Evolutionary conservation across 2,113 vertebrate species (phyloP).

Genomic region (Octodon degus): DNA sequence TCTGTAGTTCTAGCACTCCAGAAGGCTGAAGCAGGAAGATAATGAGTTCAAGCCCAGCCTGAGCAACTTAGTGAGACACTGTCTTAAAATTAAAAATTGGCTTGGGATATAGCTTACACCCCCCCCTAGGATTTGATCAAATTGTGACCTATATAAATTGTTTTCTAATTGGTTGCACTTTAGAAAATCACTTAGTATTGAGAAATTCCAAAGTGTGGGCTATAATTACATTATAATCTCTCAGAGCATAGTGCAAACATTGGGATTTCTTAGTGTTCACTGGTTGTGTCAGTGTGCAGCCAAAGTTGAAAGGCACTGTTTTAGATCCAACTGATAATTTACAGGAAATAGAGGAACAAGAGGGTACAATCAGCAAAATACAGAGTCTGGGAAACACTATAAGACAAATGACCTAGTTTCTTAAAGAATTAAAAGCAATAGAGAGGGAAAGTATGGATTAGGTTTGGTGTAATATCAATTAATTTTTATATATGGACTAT

Average conservation of each 20-base stretch:
- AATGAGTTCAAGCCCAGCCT: neutral
- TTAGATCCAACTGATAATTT: constrained; percentile 20
- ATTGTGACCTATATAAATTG: neutral
- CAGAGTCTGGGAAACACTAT: neutral
- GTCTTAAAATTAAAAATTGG: neutral
- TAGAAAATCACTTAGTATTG: neutral
- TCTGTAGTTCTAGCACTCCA: neutral
- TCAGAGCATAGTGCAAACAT: neutral
- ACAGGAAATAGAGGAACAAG: neutral
- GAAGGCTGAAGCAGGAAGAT: neutral
- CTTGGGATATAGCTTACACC: neutral
- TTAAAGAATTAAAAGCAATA: constrained; percentile 31
- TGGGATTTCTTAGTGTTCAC: neutral
- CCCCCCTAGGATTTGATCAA: neutral
- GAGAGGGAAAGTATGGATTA: neutral
- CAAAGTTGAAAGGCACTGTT: neutral
- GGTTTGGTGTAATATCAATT: neutral
- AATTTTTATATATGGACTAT: neutral
- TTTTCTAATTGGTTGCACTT: neutral
- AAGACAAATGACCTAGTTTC: neutral
- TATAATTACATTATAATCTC: neutral
- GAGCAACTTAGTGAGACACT: neutral
- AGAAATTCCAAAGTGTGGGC: neutral
- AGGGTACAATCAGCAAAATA: neutral
- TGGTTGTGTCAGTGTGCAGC: neutral